Evolutionary conservation across 2,888 invertebrate species (phyloP), one percentile per base, ranked within the genome.

Genomic region (Napeogenes sylphis): DNA sequence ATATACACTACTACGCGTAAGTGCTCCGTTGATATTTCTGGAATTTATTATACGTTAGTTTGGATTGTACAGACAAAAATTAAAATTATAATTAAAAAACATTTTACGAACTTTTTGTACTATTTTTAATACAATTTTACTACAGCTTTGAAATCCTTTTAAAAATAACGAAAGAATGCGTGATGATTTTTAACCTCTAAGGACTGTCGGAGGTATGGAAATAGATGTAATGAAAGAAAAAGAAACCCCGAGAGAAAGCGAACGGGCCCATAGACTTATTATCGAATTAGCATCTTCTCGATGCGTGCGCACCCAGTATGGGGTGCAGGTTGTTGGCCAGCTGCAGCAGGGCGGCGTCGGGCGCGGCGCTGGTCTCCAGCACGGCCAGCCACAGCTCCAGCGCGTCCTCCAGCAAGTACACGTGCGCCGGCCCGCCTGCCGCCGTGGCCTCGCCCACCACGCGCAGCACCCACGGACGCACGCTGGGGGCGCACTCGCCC

Each of bases 321-420:
- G 94, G 92, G 59, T 94, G 92, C 81, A 97, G 90, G 77, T 96
- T 95, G 67, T 92, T 92, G 69, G 95, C 94, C 38, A 98, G 85
- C 73, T 94, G 92, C 77, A 97, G 86, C 55, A 96, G 90, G 0
- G 88, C 86, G 0, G 90, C 84, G 70, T 93, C 92, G 0, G 92
- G 92, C 0, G 93, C 92, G 69, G 94, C 91, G 0, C 91, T 85
- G 0, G 95, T 92, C 81, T 97, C 95, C 65, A 98, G 88, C 30
- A 97, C 93, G 0, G 95, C 95, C 60, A 95, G 91, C 98, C 98
- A 98, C 64, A 99, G 91, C 71, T 97, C 96, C 47, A 98, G 87
- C 3, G 97, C 98, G 80, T 99, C 98, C 83, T 98, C 98, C 71
- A 98, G 87, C 59, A 98, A 91, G 82, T 98, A 98, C 59, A 98